Base-by-base conservation (phyloP, 1,140 invertebrate genomes). In the Pomacea maculata region DNA sequence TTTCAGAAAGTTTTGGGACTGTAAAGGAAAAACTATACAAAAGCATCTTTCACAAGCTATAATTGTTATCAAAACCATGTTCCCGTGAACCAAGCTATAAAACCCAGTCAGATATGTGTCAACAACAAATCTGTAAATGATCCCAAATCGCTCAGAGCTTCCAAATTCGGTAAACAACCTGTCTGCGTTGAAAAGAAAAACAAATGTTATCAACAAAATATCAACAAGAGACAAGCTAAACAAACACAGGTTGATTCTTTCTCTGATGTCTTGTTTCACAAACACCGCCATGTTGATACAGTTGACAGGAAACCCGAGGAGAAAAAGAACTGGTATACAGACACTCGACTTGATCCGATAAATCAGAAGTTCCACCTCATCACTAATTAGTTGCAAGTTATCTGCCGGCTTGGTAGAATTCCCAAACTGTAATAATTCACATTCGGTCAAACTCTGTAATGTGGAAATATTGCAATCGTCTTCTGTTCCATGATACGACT, bases 171-270 rank as follows among this genome's bases (percentile, higher is more conserved):
- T 71, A 21, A 19, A 71, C 15, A 71, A 45, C 14, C 9, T 25
- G n/a, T 71, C 68, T 14, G 25, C 25, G 10, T 71, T 29, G 0
- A 15, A 29, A 25, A 71, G 14, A 71, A 71, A 25, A 17, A 71
- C 25, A n/a, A 29, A 71, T 5, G 45, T n/a, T 14, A 71, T 25
- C 2, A 15, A 71, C 68, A 71, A 25, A 29, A 34, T 17, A 14
- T 73, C 25, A 29, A 21, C 71, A 25, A 29, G 34, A 52, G 71
- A 34, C 11, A 73, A 52, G 21, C 17, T 52, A 73, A 73, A 73
- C 1, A 73, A 29, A 73, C 71, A 73, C 71, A 73, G 11, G 71
- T 73, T 73, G 71, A 73, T 73, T 73, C 71, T 34, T 1, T 73
- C 71, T 29, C 7, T 17, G 8, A 73, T n/a, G 45, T 12, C 34